Evolutionary conservation across 2,797 vertebrate species (phyloP).

Genomic region (Antennarius maculatus): DNA sequence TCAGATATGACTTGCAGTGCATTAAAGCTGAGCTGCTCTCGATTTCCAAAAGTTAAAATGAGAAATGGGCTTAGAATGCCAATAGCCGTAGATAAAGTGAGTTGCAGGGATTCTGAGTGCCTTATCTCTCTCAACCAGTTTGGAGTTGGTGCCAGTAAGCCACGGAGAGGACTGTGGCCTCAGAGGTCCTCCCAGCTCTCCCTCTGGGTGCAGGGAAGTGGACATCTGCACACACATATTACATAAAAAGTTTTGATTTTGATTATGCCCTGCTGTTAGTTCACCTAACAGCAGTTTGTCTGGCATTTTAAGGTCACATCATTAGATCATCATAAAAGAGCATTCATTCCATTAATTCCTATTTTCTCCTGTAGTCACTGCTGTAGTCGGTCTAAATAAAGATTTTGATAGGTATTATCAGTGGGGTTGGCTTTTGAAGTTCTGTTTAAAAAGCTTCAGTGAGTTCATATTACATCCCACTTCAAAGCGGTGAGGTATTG

Average conservation of each 20-base stretch:
- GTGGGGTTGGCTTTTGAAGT: conserved; percentile 44
- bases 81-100: conserved; percentile 74
- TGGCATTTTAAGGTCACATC: conserved; percentile 31
- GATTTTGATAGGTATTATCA: conserved; percentile 57
- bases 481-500: no score
- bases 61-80: conserved; percentile 72
- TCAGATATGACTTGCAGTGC: conserved; percentile 67
- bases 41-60: conserved; percentile 72
- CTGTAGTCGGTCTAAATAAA: conserved; percentile 1
- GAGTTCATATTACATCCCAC: conserved; percentile 6
- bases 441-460: conserved; percentile 36
- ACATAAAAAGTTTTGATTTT: conserved; percentile 13
- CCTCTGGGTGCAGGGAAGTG: conserved; percentile 36
- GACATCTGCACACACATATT: conserved; percentile 19
- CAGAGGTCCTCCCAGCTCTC: conserved; percentile 38
- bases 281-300: conserved; percentile 16
- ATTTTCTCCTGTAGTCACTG: conserved; percentile 37
- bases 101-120: conserved; percentile 46
- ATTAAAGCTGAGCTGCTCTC: conserved; percentile 65
- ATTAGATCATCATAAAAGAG: conserved; percentile 39
- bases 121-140: conserved; percentile 75
- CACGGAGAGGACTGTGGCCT: conserved; percentile 49
- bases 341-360: conserved; percentile 40
- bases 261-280: conserved; percentile 4
- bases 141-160: conserved; percentile 63